Evolutionary conservation across 2,113 vertebrate species (phyloP).

Genomic region (Hippocampus abdominalis): DNA sequence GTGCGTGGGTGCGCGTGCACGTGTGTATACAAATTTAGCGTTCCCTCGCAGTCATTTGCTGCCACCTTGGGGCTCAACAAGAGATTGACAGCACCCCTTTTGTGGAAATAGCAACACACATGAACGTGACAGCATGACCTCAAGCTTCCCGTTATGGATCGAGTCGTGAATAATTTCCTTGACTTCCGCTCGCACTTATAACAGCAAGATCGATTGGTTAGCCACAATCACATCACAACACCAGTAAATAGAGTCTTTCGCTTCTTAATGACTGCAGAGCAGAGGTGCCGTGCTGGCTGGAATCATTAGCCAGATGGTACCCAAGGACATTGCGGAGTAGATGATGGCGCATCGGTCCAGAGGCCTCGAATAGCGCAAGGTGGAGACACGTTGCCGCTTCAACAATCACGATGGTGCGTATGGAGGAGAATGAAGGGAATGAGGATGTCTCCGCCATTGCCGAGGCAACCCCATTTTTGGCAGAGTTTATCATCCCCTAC

Average conservation of each 20-base stretch:
- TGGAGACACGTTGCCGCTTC: not conserved
- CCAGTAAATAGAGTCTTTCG: not conserved
- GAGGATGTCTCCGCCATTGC: too few species aligned
- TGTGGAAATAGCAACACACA: not conserved
- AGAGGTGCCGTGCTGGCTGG: not conserved
- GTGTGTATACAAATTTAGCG: too few species aligned
- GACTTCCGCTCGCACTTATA: not conserved
- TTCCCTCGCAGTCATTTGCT: constrained; percentile 3
- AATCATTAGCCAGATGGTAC: not conserved
- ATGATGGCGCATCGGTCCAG: too few species aligned
- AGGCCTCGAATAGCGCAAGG: not conserved
- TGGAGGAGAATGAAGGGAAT: too few species aligned
- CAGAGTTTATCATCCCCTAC: too few species aligned
- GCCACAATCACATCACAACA: too few species aligned
- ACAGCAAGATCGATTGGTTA: not conserved
- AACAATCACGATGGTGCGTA: too few species aligned
- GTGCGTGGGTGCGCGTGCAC: too few species aligned
- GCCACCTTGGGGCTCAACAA: constrained; percentile 24
- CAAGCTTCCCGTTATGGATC: too few species aligned
- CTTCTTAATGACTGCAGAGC: not conserved
- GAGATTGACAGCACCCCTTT: not conserved
- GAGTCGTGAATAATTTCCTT: not conserved
- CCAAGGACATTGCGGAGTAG: not conserved
- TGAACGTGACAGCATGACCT: too few species aligned
- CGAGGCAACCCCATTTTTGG: too few species aligned